phyloP scores from a whole-genome alignment of 2,797 vertebrate species.

The Mormyrops boulengeri region DNA sequence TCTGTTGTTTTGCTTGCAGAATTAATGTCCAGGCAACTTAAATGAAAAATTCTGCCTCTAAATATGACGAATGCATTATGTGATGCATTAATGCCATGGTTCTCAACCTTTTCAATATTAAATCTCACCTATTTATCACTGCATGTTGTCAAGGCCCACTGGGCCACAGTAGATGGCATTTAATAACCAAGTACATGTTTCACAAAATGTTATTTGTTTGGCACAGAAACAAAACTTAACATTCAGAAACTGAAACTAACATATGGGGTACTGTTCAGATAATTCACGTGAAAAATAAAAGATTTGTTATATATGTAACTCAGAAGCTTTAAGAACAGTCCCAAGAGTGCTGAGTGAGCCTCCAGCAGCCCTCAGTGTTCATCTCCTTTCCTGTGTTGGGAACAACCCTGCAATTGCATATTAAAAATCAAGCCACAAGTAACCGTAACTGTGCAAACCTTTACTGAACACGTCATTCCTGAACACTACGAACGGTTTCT shows the following conservation, averaged over 20 bases:
- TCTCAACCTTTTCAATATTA: neutral
- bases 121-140: neutral
- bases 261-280: no score
- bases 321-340: neutral
- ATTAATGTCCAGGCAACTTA: neutral
- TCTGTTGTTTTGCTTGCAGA: neutral
- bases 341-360: neutral
- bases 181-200: neutral
- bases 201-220: neutral
- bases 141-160: neutral
- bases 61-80: neutral
- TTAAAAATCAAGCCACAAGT: neutral
- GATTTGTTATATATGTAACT: neutral
- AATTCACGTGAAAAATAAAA: neutral
- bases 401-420: neutral
- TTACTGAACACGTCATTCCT: neutral
- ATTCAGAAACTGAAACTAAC: neutral
- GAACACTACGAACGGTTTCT: neutral
- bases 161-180: neutral
- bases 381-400: neutral
- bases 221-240: neutral
- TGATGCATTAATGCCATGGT: neutral
- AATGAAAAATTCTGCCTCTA: neutral
- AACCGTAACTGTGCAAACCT: neutral
- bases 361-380: neutral